Base-by-base conservation (phyloP, 2,797 vertebrate species). In the Muscicapa striata region DNA sequence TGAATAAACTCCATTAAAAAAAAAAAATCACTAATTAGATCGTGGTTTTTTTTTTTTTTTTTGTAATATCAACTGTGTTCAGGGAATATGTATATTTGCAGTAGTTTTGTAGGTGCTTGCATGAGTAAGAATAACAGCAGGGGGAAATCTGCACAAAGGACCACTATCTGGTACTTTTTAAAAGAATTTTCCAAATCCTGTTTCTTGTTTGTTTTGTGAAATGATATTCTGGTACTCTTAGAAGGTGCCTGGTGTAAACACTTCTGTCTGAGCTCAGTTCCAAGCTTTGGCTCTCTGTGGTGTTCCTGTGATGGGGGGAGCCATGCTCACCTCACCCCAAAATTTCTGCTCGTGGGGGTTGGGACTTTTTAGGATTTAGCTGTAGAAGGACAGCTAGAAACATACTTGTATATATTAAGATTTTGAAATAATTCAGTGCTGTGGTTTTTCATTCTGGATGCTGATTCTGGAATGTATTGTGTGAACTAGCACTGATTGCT, bases 341-440 rank as follows among this genome's bases (percentile, higher is more conserved):
- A 1, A 1, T 26, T 4, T 66, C 51, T 81, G 29, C 2, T 0
- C 0, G 0, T 16, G 1, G 19, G 19, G 41, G 1, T 5, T 72
- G 21, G 11, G 13, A 13, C 27, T 15, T 48, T 5, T 16, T 26
- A 34, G 72, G 11, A 9, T 82, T 82, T 41, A 52, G 3, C 6
- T 82, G 13, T 29, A 17, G 38, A 75, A 84, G 19, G 4, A 9
- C n/a, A n/a, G 15, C 20, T 90, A n/a, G 43, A 66, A 77, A 77
- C 8, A 13, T 59, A 24, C 8, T 15, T 48, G 40, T 19, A 3
- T 0, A 2, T 68, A 20, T 10, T 18, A 62, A 52, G 24, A 14
- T 76, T 82, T 70, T 48, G 10, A 66, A 62, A 15, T 40, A 79
- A 51, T 36, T 36, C 6, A 10, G 24, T 15, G 27, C 34, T 34